Evolutionary conservation across 2,888 invertebrate genomes (phyloP), one percentile per base, ranked within the genome.

Genomic region (Drosophila kambysellisi): DNA sequence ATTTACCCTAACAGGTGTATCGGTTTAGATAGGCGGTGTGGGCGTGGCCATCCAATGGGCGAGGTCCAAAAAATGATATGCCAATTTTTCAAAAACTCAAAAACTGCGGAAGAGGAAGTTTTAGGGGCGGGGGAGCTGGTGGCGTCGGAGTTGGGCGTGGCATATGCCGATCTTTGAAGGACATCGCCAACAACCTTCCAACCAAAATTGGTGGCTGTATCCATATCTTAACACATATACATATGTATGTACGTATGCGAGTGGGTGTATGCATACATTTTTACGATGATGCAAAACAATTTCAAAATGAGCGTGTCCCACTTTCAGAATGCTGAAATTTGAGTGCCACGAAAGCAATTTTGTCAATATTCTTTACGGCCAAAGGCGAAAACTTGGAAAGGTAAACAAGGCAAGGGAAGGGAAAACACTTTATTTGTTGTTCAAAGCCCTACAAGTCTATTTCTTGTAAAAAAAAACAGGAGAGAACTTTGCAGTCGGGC

Each of bases 241-340:
- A 46, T 61, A 73, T 35, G 39, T 25, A 25, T 25, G 20, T 11
- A 25, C 2, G 20, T 11, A 41, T n/a, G 20, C 53, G 29, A 59
- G 37, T 48, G 53, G 29, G 54, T 32, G 76, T 78, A 71, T 83
- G 82, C 72, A 78, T 88, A 85, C 83, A 88, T 76, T 88, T 89
- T 88, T 82, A 88, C 79, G 88, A 88, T 88, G 89, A 89, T 89
- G 78, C 81, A 78, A 78, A 88, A 82, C 88, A 88, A 85, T 85
- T 85, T 83, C 76, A 81, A 88, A 88, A 89, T 82, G 81, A 85
- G 82, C 76, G 79, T 70, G 74, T 66, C 74, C 79, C 73, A 74
- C 67, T 70, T 41, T 46, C 32, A 61, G 56, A 66, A 60, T 68
- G 67, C 52, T 39, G 82, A 76, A 79, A 70, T 79, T 75, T 74